These are phyloP conservation scores for Orientallactaga bullata DNA, from an alignment of 2,113 vertebrate species.

Conservation along the genomic window DNA sequence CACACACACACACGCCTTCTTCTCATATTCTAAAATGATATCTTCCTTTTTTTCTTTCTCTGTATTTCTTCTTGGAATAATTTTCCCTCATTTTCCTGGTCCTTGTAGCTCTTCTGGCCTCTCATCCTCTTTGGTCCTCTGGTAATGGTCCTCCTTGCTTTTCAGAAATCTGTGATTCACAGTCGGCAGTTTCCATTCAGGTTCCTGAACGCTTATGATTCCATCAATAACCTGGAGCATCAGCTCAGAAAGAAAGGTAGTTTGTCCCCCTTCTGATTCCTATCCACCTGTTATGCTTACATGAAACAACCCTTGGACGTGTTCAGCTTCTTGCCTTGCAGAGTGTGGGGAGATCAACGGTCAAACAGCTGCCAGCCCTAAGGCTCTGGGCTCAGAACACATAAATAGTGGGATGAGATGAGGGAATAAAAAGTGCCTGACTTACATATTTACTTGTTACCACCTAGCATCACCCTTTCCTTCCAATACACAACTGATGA, in stretches of 20 bases:
- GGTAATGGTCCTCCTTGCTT: slow-evolving; percentile 9
- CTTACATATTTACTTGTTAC: neutral
- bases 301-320: neutral
- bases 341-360: neutral
- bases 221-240: slow-evolving; percentile 85
- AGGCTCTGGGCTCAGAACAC: neutral
- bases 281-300: neutral
- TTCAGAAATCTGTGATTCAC: slow-evolving; percentile 90
- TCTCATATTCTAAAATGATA: neutral
- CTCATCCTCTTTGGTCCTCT: neutral
- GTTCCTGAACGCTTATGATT: slow-evolving; percentile 93
- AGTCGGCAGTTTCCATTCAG: slow-evolving; percentile 93
- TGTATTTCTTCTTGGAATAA: neutral
- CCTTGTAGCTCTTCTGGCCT: too few species aligned
- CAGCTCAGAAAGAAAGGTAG: slow-evolving; percentile 80
- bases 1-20: neutral
- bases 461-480: slow-evolving; percentile 72
- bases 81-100: neutral
- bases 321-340: slow-evolving; percentile 2
- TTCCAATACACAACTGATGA: slow-evolving; percentile 69
- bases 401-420: neutral
- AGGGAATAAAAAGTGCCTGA: neutral
- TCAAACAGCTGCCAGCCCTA: neutral
- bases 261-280: neutral
- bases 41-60: neutral